These are phyloP conservation scores for Berghia stephanieae DNA, from an alignment of 1,140 invertebrate genomes.

Conservation along the genomic window DNA sequence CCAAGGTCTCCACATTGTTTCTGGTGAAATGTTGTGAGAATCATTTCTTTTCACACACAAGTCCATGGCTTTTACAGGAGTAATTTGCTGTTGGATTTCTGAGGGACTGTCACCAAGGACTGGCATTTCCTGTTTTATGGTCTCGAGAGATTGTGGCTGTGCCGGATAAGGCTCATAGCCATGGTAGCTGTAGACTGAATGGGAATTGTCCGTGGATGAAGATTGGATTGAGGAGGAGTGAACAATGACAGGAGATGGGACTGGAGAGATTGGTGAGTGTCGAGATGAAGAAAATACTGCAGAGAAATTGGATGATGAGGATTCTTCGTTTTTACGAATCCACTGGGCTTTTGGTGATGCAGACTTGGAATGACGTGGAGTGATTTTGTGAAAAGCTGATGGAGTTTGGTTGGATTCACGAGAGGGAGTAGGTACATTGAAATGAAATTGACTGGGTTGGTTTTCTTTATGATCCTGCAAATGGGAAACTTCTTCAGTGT, in stretches of 20 bases:
- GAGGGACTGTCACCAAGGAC: neutral
- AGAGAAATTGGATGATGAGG: too few relatives aligned
- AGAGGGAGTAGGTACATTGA: too few relatives aligned
- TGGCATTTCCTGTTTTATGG: too few relatives aligned
- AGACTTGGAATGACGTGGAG: too few relatives aligned
- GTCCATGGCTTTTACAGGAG: neutral
- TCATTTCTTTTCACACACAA: slow-evolving; percentile 20
- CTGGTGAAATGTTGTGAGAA: slow-evolving; percentile 24
- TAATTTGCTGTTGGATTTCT: neutral
- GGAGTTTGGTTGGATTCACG: too few relatives aligned
- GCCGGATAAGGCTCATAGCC: slow-evolving; percentile 19
- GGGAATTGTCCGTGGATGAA: too few relatives aligned
- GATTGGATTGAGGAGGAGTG: neutral
- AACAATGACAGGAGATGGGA: neutral
- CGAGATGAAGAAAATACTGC: neutral
- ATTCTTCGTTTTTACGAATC: too few relatives aligned
- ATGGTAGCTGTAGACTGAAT: neutral
- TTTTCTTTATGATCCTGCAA: too few relatives aligned
- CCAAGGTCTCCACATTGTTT: slow-evolving; percentile 31
- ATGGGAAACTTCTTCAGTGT: too few relatives aligned
- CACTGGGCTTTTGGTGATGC: too few relatives aligned
- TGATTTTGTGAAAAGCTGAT: too few relatives aligned
- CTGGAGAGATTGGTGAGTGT: neutral
- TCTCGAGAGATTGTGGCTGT: neutral
- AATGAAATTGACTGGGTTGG: too few relatives aligned